Conservation (phyloP, 2,113 vertebrate genomes). For the Rousettus leschenaultii region DNA sequence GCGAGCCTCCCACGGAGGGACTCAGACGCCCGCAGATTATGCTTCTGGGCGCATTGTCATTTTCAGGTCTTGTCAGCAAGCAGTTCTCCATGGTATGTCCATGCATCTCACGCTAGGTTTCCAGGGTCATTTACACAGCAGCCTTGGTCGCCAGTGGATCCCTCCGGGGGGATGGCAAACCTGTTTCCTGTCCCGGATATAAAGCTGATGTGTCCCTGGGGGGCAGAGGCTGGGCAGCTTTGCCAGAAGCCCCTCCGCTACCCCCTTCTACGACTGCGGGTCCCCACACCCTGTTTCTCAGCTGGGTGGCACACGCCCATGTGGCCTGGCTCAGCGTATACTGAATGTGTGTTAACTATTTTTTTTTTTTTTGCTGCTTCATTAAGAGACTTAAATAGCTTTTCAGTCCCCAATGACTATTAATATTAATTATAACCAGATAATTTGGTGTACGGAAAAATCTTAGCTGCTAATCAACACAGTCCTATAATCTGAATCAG, state of each 20-base stretch:
- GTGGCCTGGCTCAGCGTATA: fast-evolving
- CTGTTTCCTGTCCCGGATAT: neutral
- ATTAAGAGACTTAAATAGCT: neutral
- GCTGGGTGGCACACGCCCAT: neutral
- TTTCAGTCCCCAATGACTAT: neutral
- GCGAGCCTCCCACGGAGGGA: fast-evolving
- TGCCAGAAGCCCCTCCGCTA: neutral
- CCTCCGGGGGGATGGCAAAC: neutral
- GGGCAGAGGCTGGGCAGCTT: neutral
- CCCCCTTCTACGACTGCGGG: fast-evolving
- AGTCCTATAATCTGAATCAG: neutral
- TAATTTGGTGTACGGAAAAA: neutral
- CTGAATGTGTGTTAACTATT: neutral
- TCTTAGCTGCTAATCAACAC: neutral
- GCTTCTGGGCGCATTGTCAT: neutral
- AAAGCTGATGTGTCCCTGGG: neutral
- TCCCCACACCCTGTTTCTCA: neutral
- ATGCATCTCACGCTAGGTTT: neutral
- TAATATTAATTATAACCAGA: neutral
- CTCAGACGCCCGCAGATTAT: fast-evolving
- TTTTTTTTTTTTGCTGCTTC: neutral
- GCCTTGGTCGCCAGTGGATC: fast-evolving
- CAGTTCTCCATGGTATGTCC: fast-evolving
- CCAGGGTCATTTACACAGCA: neutral
- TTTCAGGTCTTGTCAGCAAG: fast-evolving